Evolutionary conservation across 2,888 invertebrate species (phyloP).

Genomic region (Aethes cnicana): DNA sequence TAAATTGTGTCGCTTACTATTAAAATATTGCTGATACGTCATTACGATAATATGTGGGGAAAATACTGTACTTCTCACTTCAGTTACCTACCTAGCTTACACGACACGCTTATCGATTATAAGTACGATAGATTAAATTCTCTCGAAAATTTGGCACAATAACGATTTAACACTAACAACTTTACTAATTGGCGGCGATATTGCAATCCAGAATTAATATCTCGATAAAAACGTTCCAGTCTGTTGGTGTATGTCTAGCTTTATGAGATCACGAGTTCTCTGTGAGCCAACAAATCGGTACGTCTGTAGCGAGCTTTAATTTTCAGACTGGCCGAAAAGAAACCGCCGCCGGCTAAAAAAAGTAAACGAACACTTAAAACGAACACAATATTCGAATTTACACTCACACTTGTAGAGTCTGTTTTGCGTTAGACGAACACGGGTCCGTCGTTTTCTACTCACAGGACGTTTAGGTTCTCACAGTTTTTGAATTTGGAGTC

Average conservation of each 20-base stretch:
- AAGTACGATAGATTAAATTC: slow-evolving; percentile 70
- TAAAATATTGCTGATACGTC: slow-evolving; percentile 51
- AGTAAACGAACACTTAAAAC: slow-evolving; percentile 29
- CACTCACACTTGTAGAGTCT: slow-evolving; percentile 28
- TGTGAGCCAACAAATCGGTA: too few relatives aligned
- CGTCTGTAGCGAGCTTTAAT: background rate
- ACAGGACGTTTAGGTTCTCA: slow-evolving; percentile 93
- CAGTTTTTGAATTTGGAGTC: slow-evolving; percentile 96
- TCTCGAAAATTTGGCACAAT: slow-evolving; percentile 70
- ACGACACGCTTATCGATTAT: slow-evolving; percentile 39
- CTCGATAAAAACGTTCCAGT: too few relatives aligned
- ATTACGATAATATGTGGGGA: slow-evolving; percentile 47
- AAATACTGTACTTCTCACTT: slow-evolving; percentile 60
- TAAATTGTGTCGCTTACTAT: slow-evolving; percentile 43
- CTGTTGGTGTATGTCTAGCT: too few relatives aligned
- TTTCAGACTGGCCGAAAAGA: slow-evolving; percentile 10
- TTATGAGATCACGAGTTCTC: too few relatives aligned
- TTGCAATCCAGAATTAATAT: background rate
- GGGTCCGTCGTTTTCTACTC: slow-evolving; percentile 79
- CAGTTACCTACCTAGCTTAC: slow-evolving; percentile 32
- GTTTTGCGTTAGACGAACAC: slow-evolving; percentile 62
- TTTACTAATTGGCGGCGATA: slow-evolving; percentile 21
- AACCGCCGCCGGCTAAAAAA: background rate
- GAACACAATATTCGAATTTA: slow-evolving; percentile 26
- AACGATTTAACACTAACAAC: slow-evolving; percentile 37